Percentiles rank a stretch among this genome's conserved stretches.
Evolutionary conservation across 2,113 vertebrate genomes (phyloP).

Genomic region (Ptilonorhynchus violaceus): DNA sequence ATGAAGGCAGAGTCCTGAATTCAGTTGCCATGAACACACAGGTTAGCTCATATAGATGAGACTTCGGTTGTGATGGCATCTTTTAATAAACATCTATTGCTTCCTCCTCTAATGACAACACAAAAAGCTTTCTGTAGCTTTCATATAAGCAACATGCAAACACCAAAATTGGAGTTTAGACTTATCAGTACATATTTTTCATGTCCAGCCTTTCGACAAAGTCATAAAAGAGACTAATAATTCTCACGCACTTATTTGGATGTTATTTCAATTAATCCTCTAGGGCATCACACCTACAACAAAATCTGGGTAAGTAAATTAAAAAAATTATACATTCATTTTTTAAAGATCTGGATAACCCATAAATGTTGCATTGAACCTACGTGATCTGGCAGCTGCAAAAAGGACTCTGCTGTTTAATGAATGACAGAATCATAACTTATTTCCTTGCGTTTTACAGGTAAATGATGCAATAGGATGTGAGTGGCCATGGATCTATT

Average conservation of each 20-base stretch:
- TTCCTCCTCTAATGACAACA: not conserved
- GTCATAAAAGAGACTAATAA: not conserved
- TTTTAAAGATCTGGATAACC: not conserved
- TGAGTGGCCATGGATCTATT: conserved; percentile 98
- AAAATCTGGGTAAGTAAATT: conserved; percentile 14
- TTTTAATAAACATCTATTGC: not conserved
- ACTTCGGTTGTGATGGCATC: not conserved
- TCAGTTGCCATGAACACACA: conserved; percentile 78
- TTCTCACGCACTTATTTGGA: not conserved
- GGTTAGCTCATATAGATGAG: conserved; percentile 60
- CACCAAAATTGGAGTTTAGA: not conserved
- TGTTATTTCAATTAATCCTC: not conserved
- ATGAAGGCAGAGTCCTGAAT: conserved; percentile 76
- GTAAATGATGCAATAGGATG: conserved; percentile 96
- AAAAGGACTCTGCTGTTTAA: conserved; percentile 71
- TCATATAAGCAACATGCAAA: not conserved
- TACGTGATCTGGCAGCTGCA: conserved; percentile 72
- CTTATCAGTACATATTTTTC: accelerated
- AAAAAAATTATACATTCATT: not conserved
- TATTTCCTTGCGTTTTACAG: conserved; percentile 84
- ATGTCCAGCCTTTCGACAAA: not conserved
- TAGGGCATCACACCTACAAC: not conserved
- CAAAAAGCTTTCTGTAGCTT: not conserved
- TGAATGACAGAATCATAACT: conserved; percentile 76
- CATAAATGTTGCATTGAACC: conserved; percentile 5